Conservation (phyloP, 2,113 vertebrate genomes). For the Thinocorus orbignyianus region DNA sequence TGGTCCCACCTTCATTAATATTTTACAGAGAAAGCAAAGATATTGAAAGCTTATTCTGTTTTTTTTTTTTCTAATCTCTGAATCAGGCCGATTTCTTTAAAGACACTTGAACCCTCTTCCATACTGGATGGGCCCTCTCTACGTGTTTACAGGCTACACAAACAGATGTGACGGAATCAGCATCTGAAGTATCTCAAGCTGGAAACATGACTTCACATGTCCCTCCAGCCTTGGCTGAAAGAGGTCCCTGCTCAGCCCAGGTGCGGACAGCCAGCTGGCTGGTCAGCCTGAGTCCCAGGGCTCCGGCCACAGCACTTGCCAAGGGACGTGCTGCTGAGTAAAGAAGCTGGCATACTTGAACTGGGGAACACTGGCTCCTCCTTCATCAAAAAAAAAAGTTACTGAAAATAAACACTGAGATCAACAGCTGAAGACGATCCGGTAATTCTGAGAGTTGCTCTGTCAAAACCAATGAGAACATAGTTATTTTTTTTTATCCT, state of each 20-base stretch:
- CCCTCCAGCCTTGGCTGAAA: background rate
- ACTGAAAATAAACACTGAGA: slow-evolving; percentile 31
- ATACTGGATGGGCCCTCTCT: background rate
- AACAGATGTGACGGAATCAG: background rate
- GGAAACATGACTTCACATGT: background rate
- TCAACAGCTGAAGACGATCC: background rate
- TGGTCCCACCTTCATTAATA: background rate
- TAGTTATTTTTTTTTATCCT: background rate
- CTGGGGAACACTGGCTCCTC: background rate
- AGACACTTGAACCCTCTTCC: background rate
- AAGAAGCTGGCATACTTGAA: background rate
- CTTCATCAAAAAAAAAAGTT: background rate
- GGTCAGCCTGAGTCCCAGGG: background rate
- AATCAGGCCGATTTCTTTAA: background rate
- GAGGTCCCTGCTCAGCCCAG: background rate
- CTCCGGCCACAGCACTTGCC: background rate
- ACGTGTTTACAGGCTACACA: background rate
- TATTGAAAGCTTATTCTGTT: background rate
- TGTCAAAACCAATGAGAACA: background rate
- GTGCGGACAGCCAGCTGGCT: background rate
- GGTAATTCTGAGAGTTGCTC: background rate
- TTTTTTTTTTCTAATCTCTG: background rate
- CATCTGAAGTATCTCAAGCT: background rate
- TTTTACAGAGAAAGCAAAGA: slow-evolving; percentile 3
- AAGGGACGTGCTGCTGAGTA: background rate